Evolutionary conservation across 64 coral and sea anemone species (phyloP).

Genomic region (Actinia equina): DNA sequence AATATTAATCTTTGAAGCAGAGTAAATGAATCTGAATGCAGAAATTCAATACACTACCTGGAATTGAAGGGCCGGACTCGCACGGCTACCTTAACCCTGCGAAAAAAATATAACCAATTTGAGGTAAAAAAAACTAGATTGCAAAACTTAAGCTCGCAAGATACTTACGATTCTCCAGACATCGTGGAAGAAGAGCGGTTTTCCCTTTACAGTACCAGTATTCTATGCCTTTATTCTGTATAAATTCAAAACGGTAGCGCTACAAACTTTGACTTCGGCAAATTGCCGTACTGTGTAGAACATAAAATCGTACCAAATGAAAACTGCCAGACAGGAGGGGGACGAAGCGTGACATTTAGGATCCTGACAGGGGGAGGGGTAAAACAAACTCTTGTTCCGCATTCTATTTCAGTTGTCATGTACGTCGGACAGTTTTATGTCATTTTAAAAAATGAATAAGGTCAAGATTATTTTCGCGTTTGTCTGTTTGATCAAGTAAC

Average conservation of each 20-base stretch:
- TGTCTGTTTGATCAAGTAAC: background rate
- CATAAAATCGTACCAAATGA: background rate
- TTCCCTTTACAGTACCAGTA: background rate
- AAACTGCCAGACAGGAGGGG: conserved; percentile 24
- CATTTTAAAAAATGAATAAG: background rate
- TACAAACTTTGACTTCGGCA: background rate
- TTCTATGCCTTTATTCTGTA: background rate
- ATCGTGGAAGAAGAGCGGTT: background rate
- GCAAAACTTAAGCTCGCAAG: background rate
- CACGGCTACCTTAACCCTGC: conserved; percentile 93
- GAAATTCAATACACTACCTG: conserved; percentile 34
- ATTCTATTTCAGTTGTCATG: background rate
- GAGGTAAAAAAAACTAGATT: background rate
- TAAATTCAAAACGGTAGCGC: background rate
- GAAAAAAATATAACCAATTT: background rate
- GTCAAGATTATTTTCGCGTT: background rate
- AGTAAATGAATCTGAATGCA: background rate
- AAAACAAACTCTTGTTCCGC: background rate
- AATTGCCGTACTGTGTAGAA: background rate
- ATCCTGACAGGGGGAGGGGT: background rate
- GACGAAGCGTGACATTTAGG: background rate
- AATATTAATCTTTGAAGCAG: background rate
- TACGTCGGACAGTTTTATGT: background rate
- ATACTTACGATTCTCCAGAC: conserved; percentile 29
- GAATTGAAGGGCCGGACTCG: conserved; percentile 97